Base-by-base conservation (phyloP, 2,888 invertebrate genomes). In the Meloe dianella region DNA sequence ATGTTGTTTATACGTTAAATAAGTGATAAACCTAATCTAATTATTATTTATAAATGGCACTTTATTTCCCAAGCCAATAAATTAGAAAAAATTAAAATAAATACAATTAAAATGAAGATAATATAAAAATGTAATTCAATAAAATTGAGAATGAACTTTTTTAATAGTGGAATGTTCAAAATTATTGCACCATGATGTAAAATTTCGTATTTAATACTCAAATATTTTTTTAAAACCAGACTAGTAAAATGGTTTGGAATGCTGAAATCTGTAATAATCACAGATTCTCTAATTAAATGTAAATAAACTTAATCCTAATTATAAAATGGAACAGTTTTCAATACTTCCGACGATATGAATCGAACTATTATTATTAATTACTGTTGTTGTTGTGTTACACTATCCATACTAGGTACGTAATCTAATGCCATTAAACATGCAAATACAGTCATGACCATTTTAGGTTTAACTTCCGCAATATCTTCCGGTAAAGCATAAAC, bases 361-460 rank as follows among this genome's bases (percentile, higher is more conserved):
- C 22, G 35, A 70, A 68, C 66, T 65, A 67, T 71, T 67, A 68
- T 71, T 67, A n/a, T n/a, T n/a, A n/a, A 68, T 70, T 64, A 69
- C 63, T 67, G 61, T 67, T 78, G 76, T 63, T 77, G 73, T 62
- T 73, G 71, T 41, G 30, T 63, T 24, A 74, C 73, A 65, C 77
- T 82, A 82, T 92, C 93, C 93, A 94, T 92, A 80, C 92, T 90
- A 73, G 97, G 97, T 79, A 96, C 90, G 85, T 96, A 97, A 87
- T 97, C 98, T 80, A 95, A 89, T 30, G 96, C 96, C 98, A 99
- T 99, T 79, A 99, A 89, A 83, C 98, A 98, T 30, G 99, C 98
- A 86, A 99, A 99, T 75, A 99, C 95, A 4, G 99, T 99, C 98
- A 99, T 97, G 67, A 99, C 95, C 97, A 99, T 96, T 86, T 98